Evolutionary conservation across 35 echinoderm and acorn worm species (phyloP), one percentile per base, ranked within the genome.

Genomic region (Strongylocentrotus purpuratus): DNA sequence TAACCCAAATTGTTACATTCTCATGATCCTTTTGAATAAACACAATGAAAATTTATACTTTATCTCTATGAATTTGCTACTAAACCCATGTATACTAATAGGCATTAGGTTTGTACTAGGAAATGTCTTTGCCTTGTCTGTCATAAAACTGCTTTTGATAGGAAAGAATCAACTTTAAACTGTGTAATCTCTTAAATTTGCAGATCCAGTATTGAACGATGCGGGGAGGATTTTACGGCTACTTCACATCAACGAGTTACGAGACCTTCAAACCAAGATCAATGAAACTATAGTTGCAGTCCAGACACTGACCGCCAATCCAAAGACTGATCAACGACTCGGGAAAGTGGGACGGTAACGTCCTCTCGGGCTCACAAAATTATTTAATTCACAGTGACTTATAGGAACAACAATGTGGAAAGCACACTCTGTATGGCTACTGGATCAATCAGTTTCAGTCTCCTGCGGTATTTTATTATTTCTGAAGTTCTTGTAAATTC

Each of bases 241-340:
- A 9, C 85, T 99, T 32, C 98, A 99, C 88, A 94, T 98, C 20
- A 94, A 96, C 14, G 97, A 98, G 91, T 88, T 99, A 31, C 33
- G 98, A 94, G 98, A 99, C 85, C 92, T 99, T 41, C 98, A 99
- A 91, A 99, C 98, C 28, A 98, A 95, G 65, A 99, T 99, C 52
- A 99, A 99, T 47, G 98, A 99, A 95, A 95, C 97, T 9, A 99
- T 99, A 31, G 98, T 99, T 20, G 94, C 94, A 4, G 98, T 98
- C 13, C 97, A 98, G 95, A 94, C 33, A 48, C 95, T 98, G 28
- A 98, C 97, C 22, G 98, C 98, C 31, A 97, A 99, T 95, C 98
- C 98, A 32, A 99, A 97, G 90, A 99, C 98, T 31, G 98, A 99
- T 94, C 96, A 97, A 92, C 88, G 96, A 65, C 94, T 98, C 25